Conservation (phyloP, 2,113 vertebrate genomes). For the Siniperca chuatsi region DNA sequence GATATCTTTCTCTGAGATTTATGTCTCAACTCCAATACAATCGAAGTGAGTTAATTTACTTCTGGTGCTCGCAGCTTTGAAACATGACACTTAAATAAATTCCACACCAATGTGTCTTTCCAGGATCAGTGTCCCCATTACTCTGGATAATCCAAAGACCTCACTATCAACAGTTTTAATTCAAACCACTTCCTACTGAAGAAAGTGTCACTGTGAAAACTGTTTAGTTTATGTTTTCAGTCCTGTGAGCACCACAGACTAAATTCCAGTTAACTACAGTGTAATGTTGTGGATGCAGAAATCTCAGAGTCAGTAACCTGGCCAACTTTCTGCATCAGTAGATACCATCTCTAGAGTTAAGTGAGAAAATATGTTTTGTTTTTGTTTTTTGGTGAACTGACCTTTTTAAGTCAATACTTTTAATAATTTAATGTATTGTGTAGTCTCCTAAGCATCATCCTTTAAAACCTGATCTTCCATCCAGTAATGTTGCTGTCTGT, state of each 20-base stretch:
- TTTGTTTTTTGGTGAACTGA: neutral
- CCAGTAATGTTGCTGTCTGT: slow-evolving; percentile 41
- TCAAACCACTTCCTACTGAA: neutral
- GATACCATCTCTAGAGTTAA: neutral
- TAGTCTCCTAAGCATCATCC: slow-evolving; percentile 34
- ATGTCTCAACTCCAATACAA: neutral
- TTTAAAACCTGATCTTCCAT: slow-evolving; percentile 41
- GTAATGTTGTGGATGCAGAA: neutral
- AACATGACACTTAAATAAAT: neutral
- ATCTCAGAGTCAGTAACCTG: neutral
- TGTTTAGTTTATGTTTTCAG: neutral
- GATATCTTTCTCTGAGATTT: neutral
- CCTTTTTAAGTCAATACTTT: slow-evolving; percentile 1
- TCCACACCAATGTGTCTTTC: neutral
- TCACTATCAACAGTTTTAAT: neutral
- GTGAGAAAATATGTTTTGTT: neutral
- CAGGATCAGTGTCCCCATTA: neutral
- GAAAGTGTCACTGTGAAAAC: neutral
- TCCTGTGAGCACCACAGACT: neutral
- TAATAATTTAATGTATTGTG: neutral
- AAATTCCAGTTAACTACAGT: neutral
- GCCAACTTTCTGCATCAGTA: slow-evolving; percentile 1
- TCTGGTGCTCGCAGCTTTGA: neutral
- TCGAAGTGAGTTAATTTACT: neutral
- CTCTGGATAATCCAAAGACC: neutral